phyloP scores from a whole-genome alignment of 64 coral and sea anemone genomes.

The Dendrophyllia cribrosa region DNA sequence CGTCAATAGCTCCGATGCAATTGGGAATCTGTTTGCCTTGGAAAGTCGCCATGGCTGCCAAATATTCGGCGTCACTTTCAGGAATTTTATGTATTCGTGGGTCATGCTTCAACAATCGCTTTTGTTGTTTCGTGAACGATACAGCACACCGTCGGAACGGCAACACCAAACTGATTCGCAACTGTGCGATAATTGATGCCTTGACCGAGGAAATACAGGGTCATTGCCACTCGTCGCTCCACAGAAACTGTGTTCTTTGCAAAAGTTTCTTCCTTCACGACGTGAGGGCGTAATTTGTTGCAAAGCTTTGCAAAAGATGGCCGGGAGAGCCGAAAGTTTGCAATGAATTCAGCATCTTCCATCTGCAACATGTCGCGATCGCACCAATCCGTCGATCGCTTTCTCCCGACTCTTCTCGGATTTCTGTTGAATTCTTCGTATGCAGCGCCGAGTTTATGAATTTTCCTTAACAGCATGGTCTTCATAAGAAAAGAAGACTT shows the following conservation, averaged over 20 bases:
- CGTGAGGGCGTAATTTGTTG: no score
- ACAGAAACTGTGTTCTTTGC: conserved; percentile 50
- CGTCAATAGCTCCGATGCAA: conserved; percentile 14
- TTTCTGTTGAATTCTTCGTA: no score
- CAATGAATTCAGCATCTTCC: no score
- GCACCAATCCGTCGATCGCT: no score
- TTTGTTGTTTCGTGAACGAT: neutral
- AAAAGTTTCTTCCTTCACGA: conserved; percentile 48
- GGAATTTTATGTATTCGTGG: neutral
- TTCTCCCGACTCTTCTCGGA: no score
- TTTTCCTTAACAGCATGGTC: no score
- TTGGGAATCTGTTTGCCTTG: neutral
- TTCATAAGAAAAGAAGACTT: no score
- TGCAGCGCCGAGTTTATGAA: no score
- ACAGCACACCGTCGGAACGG: conserved; percentile 1
- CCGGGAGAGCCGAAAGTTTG: no score
- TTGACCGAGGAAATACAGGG: conserved; percentile 19
- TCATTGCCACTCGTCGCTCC: conserved; percentile 16
- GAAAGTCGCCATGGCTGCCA: neutral
- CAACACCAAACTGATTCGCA: conserved; percentile 37
- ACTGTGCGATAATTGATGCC: conserved; percentile 8
- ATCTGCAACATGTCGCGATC: no score
- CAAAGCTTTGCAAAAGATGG: no score
- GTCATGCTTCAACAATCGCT: neutral
- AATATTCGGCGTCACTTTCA: neutral